Base-by-base conservation (phyloP, 2,113 vertebrate genomes). In the Laticauda laticaudata region DNA sequence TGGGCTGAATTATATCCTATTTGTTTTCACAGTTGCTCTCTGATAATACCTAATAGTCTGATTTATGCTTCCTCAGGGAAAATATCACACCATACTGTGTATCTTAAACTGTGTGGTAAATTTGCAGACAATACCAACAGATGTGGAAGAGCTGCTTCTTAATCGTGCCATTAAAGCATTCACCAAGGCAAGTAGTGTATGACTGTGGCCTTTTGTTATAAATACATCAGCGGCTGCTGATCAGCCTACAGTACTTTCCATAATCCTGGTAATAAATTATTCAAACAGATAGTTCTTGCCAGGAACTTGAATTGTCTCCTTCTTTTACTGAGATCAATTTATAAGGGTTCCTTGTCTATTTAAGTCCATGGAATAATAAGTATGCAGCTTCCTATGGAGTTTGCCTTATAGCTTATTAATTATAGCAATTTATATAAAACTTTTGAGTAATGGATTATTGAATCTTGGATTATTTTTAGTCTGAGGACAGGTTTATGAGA, bases 31-130 rank as follows among this genome's bases (percentile, higher is more conserved):
- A 91, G 26, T 92, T 64, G 34, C 91, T 87, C 55, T 54, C 6
- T 34, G 18, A 87, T 88, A 90, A 39, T 75, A 59, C 18, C 95
- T 94, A 91, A 95, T 6, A 26, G 95, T 57, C 75, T 96, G 69
- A 94, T 93, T 64, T 95, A 94, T 93, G 48, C 3, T 88, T 64
- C 94, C 18, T 90, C 96, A 99, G 99, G 98, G 98, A 12, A 98
- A 98, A 95, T 97, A 98, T 93, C 98, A 99, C 94, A 99, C 99
- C 10, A 95, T 99, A 95, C 97, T 99, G 55, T 99, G 99, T 54
- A 97, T 99, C 95, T 97, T 99, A 15, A 97, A 99, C 86, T 99
- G 99, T 92, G 96, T 98, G 45, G 98, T 98, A 94, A 98, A 96
- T 95, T 97, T 99, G 93, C 97, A 98, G 85, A 95, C 95, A 0